Evolutionary conservation across 2,888 invertebrate genomes (phyloP).

Genomic region (Gryllus longicercus): DNA sequence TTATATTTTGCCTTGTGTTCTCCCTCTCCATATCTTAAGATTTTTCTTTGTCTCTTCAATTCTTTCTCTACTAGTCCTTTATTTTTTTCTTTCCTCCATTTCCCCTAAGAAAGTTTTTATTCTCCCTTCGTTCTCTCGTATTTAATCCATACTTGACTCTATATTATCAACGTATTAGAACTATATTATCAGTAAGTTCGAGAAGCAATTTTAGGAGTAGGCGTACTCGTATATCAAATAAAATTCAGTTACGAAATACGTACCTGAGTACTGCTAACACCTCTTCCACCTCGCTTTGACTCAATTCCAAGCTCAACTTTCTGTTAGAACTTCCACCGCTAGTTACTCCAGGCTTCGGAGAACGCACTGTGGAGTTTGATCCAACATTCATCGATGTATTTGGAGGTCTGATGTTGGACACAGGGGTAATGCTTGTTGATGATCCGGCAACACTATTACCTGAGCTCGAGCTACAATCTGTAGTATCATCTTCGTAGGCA

Average conservation of each 20-base stretch:
- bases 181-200: too few relatives aligned
- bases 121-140: too few relatives aligned
- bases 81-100: too few relatives aligned
- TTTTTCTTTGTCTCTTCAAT: too few relatives aligned
- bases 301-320: slow-evolving; percentile 48
- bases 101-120: too few relatives aligned
- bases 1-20: too few relatives aligned
- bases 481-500: slow-evolving; percentile 62
- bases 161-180: too few relatives aligned
- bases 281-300: slow-evolving; percentile 48
- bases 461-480: not conserved
- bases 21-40: too few relatives aligned
- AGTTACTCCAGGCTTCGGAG: not conserved
- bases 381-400: not conserved
- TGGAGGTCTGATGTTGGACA: not conserved
- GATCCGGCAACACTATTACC: slow-evolving; percentile 11
- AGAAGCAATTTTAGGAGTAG: too few relatives aligned
- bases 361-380: not conserved
- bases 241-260: not conserved
- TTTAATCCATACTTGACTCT: too few relatives aligned
- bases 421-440: not conserved
- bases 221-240: too few relatives aligned
- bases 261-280: slow-evolving; percentile 47
- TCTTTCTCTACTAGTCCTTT: too few relatives aligned
- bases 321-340: slow-evolving; percentile 37